phyloP scores from a whole-genome alignment of 2,113 vertebrate species.

The Scolopax mira region DNA sequence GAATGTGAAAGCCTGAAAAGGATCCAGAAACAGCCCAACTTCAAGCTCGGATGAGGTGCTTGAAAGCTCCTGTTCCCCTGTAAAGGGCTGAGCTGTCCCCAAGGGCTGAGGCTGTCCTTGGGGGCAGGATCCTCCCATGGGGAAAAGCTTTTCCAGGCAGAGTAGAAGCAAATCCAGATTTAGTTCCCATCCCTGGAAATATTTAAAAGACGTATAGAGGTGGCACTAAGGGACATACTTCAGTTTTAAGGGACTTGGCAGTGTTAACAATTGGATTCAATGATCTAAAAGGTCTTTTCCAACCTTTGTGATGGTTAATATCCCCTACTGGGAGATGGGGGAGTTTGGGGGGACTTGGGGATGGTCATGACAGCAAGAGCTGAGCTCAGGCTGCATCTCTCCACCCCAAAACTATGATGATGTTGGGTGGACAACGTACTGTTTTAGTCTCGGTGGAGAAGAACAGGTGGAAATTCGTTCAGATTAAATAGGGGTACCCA shows the following conservation, averaged over 20 bases:
- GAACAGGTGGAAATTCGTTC: not conserved
- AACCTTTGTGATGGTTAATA: not conserved
- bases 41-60: fast-evolving
- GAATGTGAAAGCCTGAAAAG: not conserved
- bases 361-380: not conserved
- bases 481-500: not conserved
- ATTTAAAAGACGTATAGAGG: not conserved
- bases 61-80: fast-evolving
- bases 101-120: too few species aligned
- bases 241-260: not conserved
- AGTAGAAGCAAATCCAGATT: not conserved
- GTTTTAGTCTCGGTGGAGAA: not conserved
- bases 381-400: not conserved
- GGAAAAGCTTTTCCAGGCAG: not conserved
- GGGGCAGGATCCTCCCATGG: fast-evolving
- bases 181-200: not conserved
- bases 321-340: not conserved
- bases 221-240: not conserved
- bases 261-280: not conserved
- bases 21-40: not conserved
- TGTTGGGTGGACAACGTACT: too few species aligned
- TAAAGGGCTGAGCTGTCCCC: not conserved
- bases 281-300: not conserved
- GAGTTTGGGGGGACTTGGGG: not conserved
- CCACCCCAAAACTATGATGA: not conserved